A percentile compares a stretch with the other conserved stretches of the same genome.
Evolutionary conservation across 2,797 vertebrate species (phyloP).

Genomic region (Lepus oiostolus): DNA sequence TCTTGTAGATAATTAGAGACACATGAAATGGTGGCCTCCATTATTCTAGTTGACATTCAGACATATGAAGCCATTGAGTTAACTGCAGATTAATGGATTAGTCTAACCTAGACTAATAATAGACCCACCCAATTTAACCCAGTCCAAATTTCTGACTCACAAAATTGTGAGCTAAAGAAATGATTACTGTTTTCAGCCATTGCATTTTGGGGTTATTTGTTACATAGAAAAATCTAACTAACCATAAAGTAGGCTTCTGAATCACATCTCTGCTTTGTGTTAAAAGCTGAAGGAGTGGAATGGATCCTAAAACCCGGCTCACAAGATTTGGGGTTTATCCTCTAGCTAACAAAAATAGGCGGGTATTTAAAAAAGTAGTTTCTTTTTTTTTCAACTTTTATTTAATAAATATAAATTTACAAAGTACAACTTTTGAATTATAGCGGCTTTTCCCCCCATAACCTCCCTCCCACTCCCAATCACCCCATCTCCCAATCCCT

Average conservation of each 20-base stretch:
- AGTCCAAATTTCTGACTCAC: neutral
- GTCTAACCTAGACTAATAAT: neutral
- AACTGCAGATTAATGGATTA: neutral
- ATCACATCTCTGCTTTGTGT: neutral
- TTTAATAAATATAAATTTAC: too few relatives aligned
- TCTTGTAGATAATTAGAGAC: slow-evolving; percentile 26
- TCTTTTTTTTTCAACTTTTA: neutral
- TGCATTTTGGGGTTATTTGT: neutral
- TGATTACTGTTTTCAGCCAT: neutral
- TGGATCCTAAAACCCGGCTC: neutral
- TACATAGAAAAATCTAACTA: slow-evolving; percentile 27
- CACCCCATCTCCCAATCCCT: too few relatives aligned
- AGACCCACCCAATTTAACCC: neutral
- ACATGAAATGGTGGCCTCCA: neutral
- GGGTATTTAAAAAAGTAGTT: neutral
- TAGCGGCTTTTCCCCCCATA: too few relatives aligned
- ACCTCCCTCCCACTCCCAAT: too few relatives aligned
- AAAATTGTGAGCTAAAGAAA: neutral
- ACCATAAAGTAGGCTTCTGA: neutral
- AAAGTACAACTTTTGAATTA: too few relatives aligned
- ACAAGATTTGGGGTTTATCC: neutral
- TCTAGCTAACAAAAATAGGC: slow-evolving; percentile 22
- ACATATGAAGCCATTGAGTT: neutral
- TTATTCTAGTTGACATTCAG: neutral
- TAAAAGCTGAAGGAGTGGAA: neutral